phyloP scores from a whole-genome alignment of 1,140 invertebrate genomes.

The Bombus turneri region DNA sequence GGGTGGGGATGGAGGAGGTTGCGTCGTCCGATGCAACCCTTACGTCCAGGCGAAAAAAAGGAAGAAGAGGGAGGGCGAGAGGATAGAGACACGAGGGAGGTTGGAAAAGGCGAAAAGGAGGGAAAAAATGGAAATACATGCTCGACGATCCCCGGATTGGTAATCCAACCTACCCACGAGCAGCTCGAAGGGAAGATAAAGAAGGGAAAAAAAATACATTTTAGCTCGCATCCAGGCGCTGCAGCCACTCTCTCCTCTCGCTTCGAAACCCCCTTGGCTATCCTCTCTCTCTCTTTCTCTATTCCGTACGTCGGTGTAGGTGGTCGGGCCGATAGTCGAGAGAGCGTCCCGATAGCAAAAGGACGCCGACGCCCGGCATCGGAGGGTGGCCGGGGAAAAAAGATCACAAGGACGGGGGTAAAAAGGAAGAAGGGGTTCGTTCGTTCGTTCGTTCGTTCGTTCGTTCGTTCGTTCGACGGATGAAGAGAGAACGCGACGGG shows the following conservation, averaged over 20 bases:
- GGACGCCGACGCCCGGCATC: slow-evolving; percentile 69
- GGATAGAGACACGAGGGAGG: background rate
- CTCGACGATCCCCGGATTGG: slow-evolving; percentile 65
- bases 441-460: slow-evolving; percentile 32
- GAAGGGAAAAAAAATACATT: slow-evolving; percentile 69
- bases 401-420: slow-evolving; percentile 59
- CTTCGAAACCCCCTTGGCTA: background rate
- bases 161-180: slow-evolving; percentile 70
- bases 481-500: slow-evolving; percentile 63
- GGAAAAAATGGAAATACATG: slow-evolving; percentile 52
- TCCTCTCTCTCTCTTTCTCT: slow-evolving; percentile 18
- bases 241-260: slow-evolving; percentile 42
- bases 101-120: slow-evolving; percentile 57
- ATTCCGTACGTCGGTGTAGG: slow-evolving; percentile 54
- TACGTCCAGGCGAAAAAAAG: slow-evolving; percentile 49
- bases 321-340: slow-evolving; percentile 70
- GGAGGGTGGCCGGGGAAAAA: slow-evolving; percentile 67
- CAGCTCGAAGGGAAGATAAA: slow-evolving; percentile 70
- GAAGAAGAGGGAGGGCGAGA: background rate
- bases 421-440: slow-evolving; percentile 59
- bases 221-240: slow-evolving; percentile 71
- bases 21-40: slow-evolving; percentile 46
- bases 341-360: slow-evolving; percentile 74
- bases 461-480: slow-evolving; percentile 26
- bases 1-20: background rate